Evolutionary conservation across 2,888 invertebrate genomes (phyloP).

Genomic region (Pollenia griseotomentosa): DNA sequence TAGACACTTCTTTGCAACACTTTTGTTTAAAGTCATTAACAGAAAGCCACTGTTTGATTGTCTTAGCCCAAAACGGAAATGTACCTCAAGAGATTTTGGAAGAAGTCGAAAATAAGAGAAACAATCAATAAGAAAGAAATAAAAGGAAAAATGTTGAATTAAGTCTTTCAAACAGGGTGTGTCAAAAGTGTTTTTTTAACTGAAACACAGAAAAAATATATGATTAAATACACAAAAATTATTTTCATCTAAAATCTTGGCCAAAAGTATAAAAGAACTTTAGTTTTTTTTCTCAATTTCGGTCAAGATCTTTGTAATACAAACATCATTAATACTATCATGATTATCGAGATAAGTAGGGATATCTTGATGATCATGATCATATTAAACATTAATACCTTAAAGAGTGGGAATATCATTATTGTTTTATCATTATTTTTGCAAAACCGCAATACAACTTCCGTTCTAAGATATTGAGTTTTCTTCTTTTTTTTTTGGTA

Average conservation of each 20-base stretch:
- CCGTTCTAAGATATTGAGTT: slow-evolving; percentile 59
- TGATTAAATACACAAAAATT: neutral
- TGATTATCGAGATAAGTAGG: slow-evolving; percentile 28
- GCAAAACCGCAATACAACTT: slow-evolving; percentile 73
- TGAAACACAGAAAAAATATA: neutral
- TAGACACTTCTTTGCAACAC: slow-evolving; percentile 32
- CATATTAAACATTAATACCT: slow-evolving; percentile 34
- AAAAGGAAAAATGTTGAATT: too few species aligned
- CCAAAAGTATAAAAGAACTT: slow-evolving; percentile 13
- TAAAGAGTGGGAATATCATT: slow-evolving; percentile 43
- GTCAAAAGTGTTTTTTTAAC: too few species aligned
- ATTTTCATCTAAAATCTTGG: neutral
- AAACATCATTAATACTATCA: slow-evolving; percentile 30
- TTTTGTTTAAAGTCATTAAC: neutral
- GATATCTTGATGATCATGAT: slow-evolving; percentile 31
- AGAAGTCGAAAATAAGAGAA: too few species aligned
- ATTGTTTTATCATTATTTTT: slow-evolving; percentile 63
- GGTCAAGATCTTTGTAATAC: slow-evolving; percentile 13
- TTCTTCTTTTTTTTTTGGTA: slow-evolving; percentile 14
- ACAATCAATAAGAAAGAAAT: too few species aligned
- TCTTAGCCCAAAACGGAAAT: slow-evolving; percentile 50
- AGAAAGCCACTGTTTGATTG: slow-evolving; percentile 29
- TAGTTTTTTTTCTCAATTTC: neutral
- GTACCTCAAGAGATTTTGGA: slow-evolving; percentile 21
- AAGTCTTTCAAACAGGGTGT: too few species aligned